A percentile compares a stretch with the other conserved stretches of the same genome.
phyloP scores from a whole-genome alignment of 2,113 vertebrate genomes.

The Callipepla californica region DNA sequence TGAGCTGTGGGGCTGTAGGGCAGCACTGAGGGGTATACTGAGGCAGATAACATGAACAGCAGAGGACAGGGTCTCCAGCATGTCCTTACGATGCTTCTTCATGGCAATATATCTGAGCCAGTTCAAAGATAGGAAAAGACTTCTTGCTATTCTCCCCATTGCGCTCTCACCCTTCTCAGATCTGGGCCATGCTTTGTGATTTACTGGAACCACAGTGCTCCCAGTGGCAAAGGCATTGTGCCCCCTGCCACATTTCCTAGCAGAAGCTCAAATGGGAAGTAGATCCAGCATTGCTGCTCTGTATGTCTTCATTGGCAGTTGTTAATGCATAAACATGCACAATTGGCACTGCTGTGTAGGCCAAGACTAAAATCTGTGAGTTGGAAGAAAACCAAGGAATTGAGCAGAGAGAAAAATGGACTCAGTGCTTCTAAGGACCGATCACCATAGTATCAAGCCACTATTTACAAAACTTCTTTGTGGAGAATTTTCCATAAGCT shows the following conservation, averaged over 20 bases:
- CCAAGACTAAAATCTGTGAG: neutral
- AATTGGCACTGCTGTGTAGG: neutral
- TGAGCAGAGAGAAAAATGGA: slow-evolving; percentile 18
- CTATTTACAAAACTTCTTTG: slow-evolving; percentile 55
- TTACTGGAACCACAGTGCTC: neutral
- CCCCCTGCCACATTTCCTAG: neutral
- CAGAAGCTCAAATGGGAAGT: neutral
- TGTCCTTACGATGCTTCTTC: neutral
- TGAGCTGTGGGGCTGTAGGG: neutral
- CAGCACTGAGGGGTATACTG: neutral
- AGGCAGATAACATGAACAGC: neutral
- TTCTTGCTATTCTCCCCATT: neutral
- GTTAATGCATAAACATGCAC: neutral
- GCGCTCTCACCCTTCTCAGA: neutral
- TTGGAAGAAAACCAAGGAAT: slow-evolving; percentile 37
- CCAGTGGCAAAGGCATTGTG: neutral
- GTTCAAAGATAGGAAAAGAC: neutral
- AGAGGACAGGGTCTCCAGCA: neutral
- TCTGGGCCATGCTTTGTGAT: neutral
- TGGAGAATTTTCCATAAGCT: slow-evolving; percentile 27
- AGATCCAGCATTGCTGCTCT: neutral
- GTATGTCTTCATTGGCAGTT: slow-evolving; percentile 15
- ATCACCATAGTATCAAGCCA: slow-evolving; percentile 47
- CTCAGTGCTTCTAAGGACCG: neutral
- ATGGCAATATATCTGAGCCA: fast-evolving